A percentile compares a stretch with the other conserved stretches of the same genome.
Evolutionary conservation across 2,888 invertebrate species (phyloP).

Genomic region (Sinelater perroti): DNA sequence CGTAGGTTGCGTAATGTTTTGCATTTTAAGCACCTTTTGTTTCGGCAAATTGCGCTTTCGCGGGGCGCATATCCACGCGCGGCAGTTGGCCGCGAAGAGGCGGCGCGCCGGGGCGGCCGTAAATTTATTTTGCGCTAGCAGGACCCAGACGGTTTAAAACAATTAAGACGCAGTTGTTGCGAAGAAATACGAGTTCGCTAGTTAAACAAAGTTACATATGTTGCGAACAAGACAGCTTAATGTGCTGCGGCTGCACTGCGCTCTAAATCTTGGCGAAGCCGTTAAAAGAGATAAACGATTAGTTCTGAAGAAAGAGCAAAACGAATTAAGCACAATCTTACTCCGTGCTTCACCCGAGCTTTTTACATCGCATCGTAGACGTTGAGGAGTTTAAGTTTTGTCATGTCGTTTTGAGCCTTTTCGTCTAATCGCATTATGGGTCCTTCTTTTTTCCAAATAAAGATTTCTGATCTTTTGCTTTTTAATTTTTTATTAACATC

Average conservation of each 20-base stretch:
- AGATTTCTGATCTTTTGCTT: too few relatives aligned
- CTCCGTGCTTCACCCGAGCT: too few relatives aligned
- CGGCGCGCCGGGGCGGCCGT: neutral
- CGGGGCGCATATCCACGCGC: neutral
- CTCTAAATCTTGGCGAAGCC: constrained; percentile 19
- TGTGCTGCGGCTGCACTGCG: constrained; percentile 23
- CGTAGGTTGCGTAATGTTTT: constrained; percentile 41
- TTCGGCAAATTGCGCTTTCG: constrained; percentile 22
- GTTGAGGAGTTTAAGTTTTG: too few relatives aligned
- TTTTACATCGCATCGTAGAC: too few relatives aligned
- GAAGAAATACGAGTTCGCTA: constrained; percentile 31
- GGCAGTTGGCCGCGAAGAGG: constrained; percentile 4
- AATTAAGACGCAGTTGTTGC: constrained; percentile 31
- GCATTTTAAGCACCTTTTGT: constrained; percentile 41
- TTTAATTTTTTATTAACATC: too few relatives aligned
- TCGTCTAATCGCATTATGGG: too few relatives aligned
- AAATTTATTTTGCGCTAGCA: constrained; percentile 21
- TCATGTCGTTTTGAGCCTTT: too few relatives aligned
- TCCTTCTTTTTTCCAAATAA: too few relatives aligned
- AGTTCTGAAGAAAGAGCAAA: too few relatives aligned
- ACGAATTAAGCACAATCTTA: too few relatives aligned
- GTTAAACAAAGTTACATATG: constrained; percentile 34
- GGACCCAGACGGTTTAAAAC: constrained; percentile 27
- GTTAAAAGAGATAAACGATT: constrained; percentile 8
- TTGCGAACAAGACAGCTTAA: constrained; percentile 33